phyloP scores from a whole-genome alignment of 2,113 vertebrate genomes.

The Gobius niger region DNA sequence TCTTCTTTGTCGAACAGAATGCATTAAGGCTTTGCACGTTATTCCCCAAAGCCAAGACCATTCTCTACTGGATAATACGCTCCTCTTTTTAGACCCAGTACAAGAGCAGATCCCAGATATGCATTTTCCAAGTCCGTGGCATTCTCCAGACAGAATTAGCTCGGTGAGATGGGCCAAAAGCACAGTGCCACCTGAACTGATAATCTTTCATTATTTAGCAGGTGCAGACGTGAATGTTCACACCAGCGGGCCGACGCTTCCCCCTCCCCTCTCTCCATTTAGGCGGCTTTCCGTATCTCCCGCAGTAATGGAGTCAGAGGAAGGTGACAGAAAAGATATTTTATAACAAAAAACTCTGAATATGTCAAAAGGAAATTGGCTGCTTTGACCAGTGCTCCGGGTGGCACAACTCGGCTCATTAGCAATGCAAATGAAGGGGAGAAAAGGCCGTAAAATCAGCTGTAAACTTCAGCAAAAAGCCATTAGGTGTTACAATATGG shows the following conservation, averaged over 20 bases:
- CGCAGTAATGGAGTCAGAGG: slow-evolving; percentile 60
- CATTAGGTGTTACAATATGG: slow-evolving; percentile 38
- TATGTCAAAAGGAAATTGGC: slow-evolving; percentile 59
- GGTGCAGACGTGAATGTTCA: slow-evolving; percentile 71
- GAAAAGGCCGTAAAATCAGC: slow-evolving; percentile 45
- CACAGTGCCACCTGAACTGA: slow-evolving; percentile 50
- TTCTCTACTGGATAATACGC: slow-evolving; percentile 37
- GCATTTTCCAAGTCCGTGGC: slow-evolving; percentile 42
- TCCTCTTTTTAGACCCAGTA: slow-evolving; percentile 45
- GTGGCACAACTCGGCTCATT: slow-evolving; percentile 57
- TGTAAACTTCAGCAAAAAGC: slow-evolving; percentile 38
- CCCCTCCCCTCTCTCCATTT: slow-evolving; percentile 47
- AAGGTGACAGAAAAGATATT: slow-evolving; percentile 26
- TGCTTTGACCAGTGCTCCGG: slow-evolving; percentile 53
- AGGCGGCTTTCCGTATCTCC: slow-evolving; percentile 23
- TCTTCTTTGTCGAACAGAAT: neutral
- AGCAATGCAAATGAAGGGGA: slow-evolving; percentile 59
- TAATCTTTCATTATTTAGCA: slow-evolving; percentile 72
- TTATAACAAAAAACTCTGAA: slow-evolving; percentile 40
- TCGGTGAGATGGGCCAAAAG: slow-evolving; percentile 32
- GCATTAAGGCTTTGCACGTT: slow-evolving; percentile 25
- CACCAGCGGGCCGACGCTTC: slow-evolving; percentile 65
- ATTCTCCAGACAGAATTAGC: slow-evolving; percentile 50
- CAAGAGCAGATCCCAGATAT: slow-evolving; percentile 49
- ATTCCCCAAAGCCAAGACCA: slow-evolving; percentile 35